Percentiles rank a stretch among this genome's conserved stretches.
Conservation (phyloP, 1,140 invertebrate genomes). For the Drosophila kikkawai region DNA sequence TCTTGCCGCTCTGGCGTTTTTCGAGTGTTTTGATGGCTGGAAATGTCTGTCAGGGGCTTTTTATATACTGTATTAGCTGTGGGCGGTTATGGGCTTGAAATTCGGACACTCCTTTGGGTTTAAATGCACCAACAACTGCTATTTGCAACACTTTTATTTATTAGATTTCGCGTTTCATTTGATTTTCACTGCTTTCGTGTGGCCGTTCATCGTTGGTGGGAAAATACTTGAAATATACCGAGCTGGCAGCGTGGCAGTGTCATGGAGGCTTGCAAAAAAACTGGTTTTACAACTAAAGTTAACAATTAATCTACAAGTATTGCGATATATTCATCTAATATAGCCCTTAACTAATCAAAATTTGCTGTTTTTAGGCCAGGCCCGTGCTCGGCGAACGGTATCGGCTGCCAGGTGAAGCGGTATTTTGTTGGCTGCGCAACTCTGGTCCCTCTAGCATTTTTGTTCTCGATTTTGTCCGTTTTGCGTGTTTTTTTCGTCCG, state of each 20-base stretch:
- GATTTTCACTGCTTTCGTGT: slow-evolving; percentile 55
- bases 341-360: no score
- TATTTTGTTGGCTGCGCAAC: neutral
- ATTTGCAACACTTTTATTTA: slow-evolving; percentile 48
- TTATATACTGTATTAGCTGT: slow-evolving; percentile 8
- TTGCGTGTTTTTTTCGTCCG: slow-evolving; percentile 17
- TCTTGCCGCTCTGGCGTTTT: slow-evolving; percentile 27
- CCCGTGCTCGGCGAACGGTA: neutral
- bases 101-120: slow-evolving; percentile 12
- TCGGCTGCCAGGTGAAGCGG: neutral
- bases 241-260: slow-evolving; percentile 23
- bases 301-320: neutral
- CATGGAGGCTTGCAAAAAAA: neutral
- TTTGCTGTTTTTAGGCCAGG: neutral
- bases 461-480: slow-evolving; percentile 36
- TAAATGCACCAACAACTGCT: slow-evolving; percentile 51
- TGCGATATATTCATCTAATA: accelerated
- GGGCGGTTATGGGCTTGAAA: slow-evolving; percentile 7
- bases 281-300: neutral
- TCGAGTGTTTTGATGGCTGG: slow-evolving; percentile 18
- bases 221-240: slow-evolving; percentile 18
- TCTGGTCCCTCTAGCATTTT: slow-evolving; percentile 24
- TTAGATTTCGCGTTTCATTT: slow-evolving; percentile 47
- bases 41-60: slow-evolving; percentile 18
- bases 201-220: slow-evolving; percentile 20